These are phyloP conservation scores for Pegoplata infirma DNA, from an alignment of 2,888 invertebrate genomes.

Conservation along the genomic window DNA sequence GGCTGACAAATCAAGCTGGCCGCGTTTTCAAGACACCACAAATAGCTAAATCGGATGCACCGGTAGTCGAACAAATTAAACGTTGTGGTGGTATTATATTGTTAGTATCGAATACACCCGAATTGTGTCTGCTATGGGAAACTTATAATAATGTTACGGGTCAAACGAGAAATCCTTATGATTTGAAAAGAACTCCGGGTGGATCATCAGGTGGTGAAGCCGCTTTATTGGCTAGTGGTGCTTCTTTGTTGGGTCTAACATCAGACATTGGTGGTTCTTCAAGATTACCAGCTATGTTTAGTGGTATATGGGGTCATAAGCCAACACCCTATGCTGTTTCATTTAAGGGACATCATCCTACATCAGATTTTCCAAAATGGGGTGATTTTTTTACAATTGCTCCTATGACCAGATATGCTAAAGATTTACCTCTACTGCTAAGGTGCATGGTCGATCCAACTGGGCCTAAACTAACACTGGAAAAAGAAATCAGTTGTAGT, in stretches of 20 bases:
- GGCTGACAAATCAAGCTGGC: conserved; percentile 88
- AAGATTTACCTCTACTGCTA: conserved; percentile 87
- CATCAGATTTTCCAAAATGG: conserved; percentile 81
- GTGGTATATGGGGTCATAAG: conserved; percentile 96
- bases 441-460: conserved; percentile 83
- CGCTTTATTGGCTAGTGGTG: conserved; percentile 87
- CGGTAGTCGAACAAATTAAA: conserved; percentile 83
- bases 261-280: conserved; percentile 95
- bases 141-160: conserved; percentile 93
- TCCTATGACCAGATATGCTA: conserved; percentile 92
- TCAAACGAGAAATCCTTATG: conserved; percentile 92
- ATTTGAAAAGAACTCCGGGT: conserved; percentile 87
- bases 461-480: conserved; percentile 78
- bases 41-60: conserved; percentile 86
- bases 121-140: conserved; percentile 94
- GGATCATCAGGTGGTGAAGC: conserved; percentile 95
- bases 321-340: conserved; percentile 86
- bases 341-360: conserved; percentile 84
- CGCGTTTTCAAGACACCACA: conserved; percentile 80
- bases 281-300: conserved; percentile 92
- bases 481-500: conserved; percentile 79
- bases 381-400: conserved; percentile 88
- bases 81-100: conserved; percentile 91
- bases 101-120: conserved; percentile 93
- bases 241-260: conserved; percentile 89